A percentile compares a stretch with the other conserved stretches of the same genome.
These are phyloP conservation scores for Chrysolina americana DNA, from an alignment of 2,888 invertebrate genomes.

Conservation along the genomic window DNA sequence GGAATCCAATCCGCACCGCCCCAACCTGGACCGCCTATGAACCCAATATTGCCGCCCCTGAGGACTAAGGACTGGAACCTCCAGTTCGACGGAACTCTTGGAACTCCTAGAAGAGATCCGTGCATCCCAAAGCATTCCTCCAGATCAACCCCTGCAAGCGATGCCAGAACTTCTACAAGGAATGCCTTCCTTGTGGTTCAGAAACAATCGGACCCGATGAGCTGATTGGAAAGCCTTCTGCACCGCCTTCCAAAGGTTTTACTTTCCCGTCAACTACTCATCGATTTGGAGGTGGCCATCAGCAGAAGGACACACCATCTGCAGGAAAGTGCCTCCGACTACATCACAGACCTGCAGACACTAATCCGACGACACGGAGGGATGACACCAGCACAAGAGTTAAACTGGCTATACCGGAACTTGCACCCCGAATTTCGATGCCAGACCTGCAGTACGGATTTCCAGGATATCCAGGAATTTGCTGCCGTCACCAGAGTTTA, in stretches of 20 bases:
- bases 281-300: not conserved
- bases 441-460: not conserved
- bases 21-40: not conserved
- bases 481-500: not conserved
- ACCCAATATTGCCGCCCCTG: not conserved
- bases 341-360: not conserved
- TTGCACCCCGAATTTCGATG: not conserved
- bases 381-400: too few species aligned
- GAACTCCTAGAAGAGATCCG: not conserved
- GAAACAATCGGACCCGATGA: not conserved
- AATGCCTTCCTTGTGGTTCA: not conserved
- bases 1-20: not conserved
- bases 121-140: not conserved
- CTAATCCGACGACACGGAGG: not conserved
- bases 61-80: not conserved
- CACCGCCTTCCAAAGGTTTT: not conserved
- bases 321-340: not conserved
- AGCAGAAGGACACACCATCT: not conserved
- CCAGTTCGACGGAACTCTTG: not conserved
- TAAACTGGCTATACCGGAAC: not conserved
- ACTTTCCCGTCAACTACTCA: not conserved
- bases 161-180: not conserved
- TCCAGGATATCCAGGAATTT: not conserved
- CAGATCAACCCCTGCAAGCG: not conserved
- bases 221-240: not conserved